Percentiles rank a stretch among this genome's conserved stretches.
These are phyloP conservation scores for Anguilla pacifica DNA, from an alignment of 2,797 vertebrate genomes.

Conservation along the genomic window DNA sequence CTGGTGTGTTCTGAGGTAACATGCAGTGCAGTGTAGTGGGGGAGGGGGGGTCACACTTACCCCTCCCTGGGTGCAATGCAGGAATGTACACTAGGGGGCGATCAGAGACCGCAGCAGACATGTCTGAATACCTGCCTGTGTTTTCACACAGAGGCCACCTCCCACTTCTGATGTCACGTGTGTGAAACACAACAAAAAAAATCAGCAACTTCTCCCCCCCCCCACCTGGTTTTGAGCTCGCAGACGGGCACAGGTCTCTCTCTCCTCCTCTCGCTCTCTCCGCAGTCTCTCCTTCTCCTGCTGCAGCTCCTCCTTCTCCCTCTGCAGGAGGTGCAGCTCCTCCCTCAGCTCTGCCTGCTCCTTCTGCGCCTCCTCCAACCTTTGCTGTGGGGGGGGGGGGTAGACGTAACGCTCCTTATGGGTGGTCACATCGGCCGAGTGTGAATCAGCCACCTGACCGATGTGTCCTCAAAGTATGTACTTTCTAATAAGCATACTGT, in stretches of 20 bases:
- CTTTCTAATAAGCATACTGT: no score
- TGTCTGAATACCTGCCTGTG: constrained; percentile 12
- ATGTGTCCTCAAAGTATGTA: no score
- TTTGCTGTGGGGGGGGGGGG: constrained; percentile 64
- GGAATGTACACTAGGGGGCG: constrained; percentile 68
- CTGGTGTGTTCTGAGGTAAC: no score
- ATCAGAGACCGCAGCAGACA: constrained; percentile 60
- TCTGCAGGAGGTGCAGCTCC: constrained; percentile 83
- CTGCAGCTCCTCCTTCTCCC: constrained; percentile 86
- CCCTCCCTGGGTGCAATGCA: background rate
- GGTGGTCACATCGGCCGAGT: background rate
- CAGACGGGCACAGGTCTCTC: constrained; percentile 82
- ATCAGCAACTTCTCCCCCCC: background rate
- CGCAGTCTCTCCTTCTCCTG: constrained; percentile 86
- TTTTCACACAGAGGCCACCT: background rate
- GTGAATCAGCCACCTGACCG: no score
- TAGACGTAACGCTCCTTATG: background rate
- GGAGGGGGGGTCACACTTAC: no score
- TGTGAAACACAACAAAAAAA: no score
- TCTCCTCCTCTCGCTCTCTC: constrained; percentile 82
- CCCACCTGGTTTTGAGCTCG: constrained; percentile 85
- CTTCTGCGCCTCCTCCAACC: constrained; percentile 91
- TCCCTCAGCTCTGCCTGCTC: constrained; percentile 91
- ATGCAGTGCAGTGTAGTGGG: no score
- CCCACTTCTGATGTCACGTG: background rate